Evolutionary conservation across 2,113 vertebrate species (phyloP).

Genomic region (Crocuta crocuta): DNA sequence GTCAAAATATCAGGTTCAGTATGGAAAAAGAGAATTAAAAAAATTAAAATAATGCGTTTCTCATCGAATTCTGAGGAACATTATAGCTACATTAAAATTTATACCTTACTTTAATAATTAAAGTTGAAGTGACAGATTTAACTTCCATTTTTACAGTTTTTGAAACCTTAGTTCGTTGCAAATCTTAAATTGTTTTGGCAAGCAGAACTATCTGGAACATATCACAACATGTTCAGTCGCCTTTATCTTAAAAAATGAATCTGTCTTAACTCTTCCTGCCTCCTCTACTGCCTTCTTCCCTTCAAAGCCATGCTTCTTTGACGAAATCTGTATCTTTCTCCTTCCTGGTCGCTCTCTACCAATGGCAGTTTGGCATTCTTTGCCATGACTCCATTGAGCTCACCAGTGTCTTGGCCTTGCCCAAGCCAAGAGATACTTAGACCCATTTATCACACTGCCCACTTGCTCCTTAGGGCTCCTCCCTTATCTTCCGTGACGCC

Average conservation of each 20-base stretch:
- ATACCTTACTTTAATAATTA: slow-evolving; percentile 12
- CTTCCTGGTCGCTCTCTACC: not conserved
- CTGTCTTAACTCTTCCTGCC: not conserved
- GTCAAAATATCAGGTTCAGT: slow-evolving; percentile 43
- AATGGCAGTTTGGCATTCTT: not conserved
- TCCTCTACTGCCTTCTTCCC: not conserved
- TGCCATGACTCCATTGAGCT: too few relatives aligned
- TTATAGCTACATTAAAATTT: slow-evolving; percentile 37
- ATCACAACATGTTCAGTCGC: not conserved
- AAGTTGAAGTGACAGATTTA: not conserved
- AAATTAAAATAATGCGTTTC: not conserved
- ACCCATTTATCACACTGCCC: not conserved
- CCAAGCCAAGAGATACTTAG: not conserved
- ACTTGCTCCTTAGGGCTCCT: not conserved
- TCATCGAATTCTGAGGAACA: not conserved
- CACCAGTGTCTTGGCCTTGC: not conserved
- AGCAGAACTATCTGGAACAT: not conserved
- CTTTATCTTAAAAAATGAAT: not conserved
- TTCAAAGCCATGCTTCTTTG: not conserved
- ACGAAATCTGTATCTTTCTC: not conserved
- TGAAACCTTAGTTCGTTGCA: not conserved
- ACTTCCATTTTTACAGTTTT: slow-evolving; percentile 16
- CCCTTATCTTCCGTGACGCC: not conserved
- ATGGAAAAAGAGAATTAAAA: not conserved
- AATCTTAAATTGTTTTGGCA: not conserved